Conservation (phyloP, 2,888 invertebrate genomes). For the Serrognathus titanus region DNA sequence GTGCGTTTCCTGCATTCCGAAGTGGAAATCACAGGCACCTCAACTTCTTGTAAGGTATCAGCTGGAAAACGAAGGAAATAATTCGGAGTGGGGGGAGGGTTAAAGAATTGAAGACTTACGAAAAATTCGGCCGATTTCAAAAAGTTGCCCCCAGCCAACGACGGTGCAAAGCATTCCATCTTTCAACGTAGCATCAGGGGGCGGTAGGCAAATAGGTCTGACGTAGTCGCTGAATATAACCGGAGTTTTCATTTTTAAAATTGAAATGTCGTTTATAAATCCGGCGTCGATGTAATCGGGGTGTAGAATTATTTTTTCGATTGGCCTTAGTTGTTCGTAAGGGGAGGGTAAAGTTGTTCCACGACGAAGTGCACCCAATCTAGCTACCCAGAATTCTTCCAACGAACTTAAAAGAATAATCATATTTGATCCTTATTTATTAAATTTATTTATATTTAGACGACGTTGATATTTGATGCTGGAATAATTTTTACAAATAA, state of each 20-base stretch:
- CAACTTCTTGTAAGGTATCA: conserved; percentile 78
- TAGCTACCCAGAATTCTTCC: conserved; percentile 75
- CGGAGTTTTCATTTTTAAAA: conserved; percentile 60
- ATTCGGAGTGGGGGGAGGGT: background rate
- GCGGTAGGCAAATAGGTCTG: conserved; percentile 64
- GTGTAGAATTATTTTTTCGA: conserved; percentile 66
- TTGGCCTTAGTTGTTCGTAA: conserved; percentile 66
- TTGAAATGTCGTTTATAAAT: conserved; percentile 75
- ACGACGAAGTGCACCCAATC: conserved; percentile 70
- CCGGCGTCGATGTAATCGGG: conserved; percentile 72
- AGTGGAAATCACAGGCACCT: conserved; percentile 74
- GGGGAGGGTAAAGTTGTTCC: conserved; percentile 72
- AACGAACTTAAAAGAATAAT: conserved; percentile 55
- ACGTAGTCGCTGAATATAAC: conserved; percentile 62
- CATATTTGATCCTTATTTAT: background rate
- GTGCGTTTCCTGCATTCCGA: conserved; percentile 73
- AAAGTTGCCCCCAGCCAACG: conserved; percentile 78
- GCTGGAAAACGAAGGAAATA: conserved; percentile 51
- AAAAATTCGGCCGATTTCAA: conserved; percentile 74
- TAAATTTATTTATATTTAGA: too few relatives aligned
- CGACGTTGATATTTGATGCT: too few relatives aligned
- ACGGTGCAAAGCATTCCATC: conserved; percentile 72
- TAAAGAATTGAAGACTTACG: conserved; percentile 56
- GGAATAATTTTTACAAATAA: background rate
- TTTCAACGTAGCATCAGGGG: conserved; percentile 55